Conservation (phyloP, 2,113 vertebrate species). For the Actenoides hombroni region DNA sequence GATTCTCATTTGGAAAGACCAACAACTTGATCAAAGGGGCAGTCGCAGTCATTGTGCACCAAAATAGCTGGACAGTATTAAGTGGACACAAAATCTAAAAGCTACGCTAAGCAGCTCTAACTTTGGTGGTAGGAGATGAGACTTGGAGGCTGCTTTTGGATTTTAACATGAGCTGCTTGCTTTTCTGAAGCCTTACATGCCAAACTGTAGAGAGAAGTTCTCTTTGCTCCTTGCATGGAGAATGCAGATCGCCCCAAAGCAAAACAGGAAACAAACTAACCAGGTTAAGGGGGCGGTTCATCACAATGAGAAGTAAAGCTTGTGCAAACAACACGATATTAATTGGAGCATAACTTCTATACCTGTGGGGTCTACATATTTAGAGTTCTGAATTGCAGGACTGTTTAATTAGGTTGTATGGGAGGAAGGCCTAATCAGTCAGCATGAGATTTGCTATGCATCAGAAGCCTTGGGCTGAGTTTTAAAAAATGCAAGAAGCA, state of each 20-base stretch:
- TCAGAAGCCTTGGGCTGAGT: background rate
- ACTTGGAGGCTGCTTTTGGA: background rate
- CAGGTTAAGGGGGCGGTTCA: background rate
- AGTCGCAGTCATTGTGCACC: background rate
- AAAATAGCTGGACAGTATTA: background rate
- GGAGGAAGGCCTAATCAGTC: background rate
- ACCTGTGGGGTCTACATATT: background rate
- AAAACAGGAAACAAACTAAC: background rate
- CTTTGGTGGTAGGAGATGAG: background rate
- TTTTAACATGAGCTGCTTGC: background rate
- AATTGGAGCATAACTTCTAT: background rate
- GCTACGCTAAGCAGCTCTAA: background rate
- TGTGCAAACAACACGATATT: background rate
- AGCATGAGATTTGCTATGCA: background rate
- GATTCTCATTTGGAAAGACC: background rate
- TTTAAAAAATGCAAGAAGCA: background rate
- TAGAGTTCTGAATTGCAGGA: background rate
- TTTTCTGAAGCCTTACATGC: background rate
- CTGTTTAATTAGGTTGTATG: background rate
- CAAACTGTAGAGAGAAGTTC: background rate
- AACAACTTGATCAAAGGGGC: background rate
- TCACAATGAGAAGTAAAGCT: background rate
- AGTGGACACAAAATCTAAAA: background rate
- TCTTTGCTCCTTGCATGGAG: background rate
- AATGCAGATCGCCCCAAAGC: background rate